phyloP scores from a whole-genome alignment of 2,797 vertebrate species.

The Sparidentex hasta region DNA sequence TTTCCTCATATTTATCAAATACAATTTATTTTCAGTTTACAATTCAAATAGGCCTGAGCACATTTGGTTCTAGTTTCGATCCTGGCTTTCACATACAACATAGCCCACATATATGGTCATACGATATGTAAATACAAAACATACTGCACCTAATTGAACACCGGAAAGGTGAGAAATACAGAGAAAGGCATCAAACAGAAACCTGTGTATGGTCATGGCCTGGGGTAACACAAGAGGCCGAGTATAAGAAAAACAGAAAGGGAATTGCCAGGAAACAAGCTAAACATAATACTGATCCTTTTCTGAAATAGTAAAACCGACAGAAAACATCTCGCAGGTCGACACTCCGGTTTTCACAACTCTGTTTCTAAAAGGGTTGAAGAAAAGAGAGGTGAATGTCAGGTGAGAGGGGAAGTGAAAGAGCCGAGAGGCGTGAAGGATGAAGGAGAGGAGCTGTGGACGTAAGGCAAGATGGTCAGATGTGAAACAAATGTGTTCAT shows the following conservation, averaged over 20 bases:
- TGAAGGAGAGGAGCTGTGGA: neutral
- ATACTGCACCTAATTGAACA: neutral
- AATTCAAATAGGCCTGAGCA: neutral
- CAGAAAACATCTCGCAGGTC: neutral
- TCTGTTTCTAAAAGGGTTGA: neutral
- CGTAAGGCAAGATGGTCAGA: conserved; percentile 15
- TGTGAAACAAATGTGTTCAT: conserved; percentile 34
- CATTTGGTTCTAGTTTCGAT: neutral
- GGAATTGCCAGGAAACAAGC: neutral
- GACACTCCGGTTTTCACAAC: neutral
- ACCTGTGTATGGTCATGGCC: neutral
- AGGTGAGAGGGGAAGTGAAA: conserved; percentile 12
- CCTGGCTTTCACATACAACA: neutral
- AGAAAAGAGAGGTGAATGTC: neutral
- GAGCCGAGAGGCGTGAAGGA: conserved; percentile 3
- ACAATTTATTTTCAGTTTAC: neutral
- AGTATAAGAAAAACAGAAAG: neutral
- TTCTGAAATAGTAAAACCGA: conserved; percentile 1
- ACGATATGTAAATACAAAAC: neutral
- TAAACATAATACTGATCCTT: neutral
- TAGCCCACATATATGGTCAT: neutral
- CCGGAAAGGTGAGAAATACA: neutral
- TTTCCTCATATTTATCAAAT: neutral
- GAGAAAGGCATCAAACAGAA: neutral
- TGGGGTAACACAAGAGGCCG: neutral